Base-by-base conservation (phyloP, 2,797 vertebrate genomes). In the Pagetopsis macropterus region DNA sequence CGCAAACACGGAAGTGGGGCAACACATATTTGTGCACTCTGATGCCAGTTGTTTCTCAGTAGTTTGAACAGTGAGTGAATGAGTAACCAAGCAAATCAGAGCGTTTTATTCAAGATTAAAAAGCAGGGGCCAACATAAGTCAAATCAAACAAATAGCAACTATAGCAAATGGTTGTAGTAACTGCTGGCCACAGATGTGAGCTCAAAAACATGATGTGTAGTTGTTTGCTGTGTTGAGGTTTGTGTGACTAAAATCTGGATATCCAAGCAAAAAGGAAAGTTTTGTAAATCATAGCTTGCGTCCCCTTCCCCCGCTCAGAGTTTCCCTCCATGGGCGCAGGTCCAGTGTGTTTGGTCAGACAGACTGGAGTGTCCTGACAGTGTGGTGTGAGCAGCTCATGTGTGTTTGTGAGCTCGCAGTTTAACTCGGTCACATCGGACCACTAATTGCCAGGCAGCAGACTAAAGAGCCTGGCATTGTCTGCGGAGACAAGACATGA, bases 361-460 rank as follows among this genome's bases (percentile, higher is more conserved):
- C 84, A 81, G 83, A 82, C 79, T 33, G 73, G 76, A 84, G 89
- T 84, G 84, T 88, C 84, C 84, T 92, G 9, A 82, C 94, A 80
- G 92, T 93, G 86, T 94, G 94, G 89, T 92, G 94, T 7, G 78
- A 94, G 71, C 79, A 73, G 79, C 79, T 93, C 67, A 49, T 87
- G 92, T 94, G 89, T 93, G 88, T 84, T 82, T 93, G 93, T 72
- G 87, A 94, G 77, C 76, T 90, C 67, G 82, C 85, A 84, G 75
- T 85, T 86, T 81, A 88, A 79, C 89, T 87, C 46, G 49, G 85
- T 95, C 91, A 87, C 94, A 92, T 88, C 65, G 17, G 82, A 82
- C 80, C 89, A 92, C 92, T 94, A 95, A 95, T 94, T 94, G 89
- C 80, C 76, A 60, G 23, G 81, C 82, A 80, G 82, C 41, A 67